Conservation (phyloP, 2,113 vertebrate species). For the Galbula dea region DNA sequence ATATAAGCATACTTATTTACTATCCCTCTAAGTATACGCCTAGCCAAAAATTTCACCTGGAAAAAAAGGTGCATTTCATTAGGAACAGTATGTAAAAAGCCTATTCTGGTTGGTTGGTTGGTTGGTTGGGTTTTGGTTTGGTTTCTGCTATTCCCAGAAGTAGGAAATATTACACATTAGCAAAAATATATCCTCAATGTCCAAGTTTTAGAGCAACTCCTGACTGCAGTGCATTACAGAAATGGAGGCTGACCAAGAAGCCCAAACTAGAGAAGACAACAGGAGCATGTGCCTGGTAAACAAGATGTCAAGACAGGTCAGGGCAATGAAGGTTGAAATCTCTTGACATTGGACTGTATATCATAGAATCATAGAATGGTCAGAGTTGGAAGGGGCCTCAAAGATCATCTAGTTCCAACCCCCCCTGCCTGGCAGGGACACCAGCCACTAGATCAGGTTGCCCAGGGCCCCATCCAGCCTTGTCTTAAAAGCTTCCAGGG, state of each 20-base stretch:
- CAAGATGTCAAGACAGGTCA: background rate
- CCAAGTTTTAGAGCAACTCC: background rate
- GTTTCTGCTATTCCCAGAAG: accelerated
- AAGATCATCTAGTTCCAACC: no score
- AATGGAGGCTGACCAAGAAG: background rate
- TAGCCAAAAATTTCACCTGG: background rate
- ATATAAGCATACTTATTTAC: background rate
- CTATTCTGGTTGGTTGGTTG: no score
- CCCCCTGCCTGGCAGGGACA: no score
- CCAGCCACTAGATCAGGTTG: no score
- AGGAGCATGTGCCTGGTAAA: background rate
- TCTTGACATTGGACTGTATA: no score
- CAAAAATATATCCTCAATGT: background rate
- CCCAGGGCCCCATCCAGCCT: no score
- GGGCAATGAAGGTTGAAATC: background rate
- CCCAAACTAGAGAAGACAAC: background rate
- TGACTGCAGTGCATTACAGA: background rate
- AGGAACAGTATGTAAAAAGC: background rate
- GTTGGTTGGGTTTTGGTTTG: no score
- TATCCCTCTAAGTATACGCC: background rate
- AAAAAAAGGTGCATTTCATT: background rate
- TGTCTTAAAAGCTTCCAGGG: no score
- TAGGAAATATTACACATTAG: background rate
- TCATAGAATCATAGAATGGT: no score
- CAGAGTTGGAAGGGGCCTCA: no score